A percentile compares a stretch with the other conserved stretches of the same genome.
Conservation (phyloP, 2,113 vertebrate genomes). For the Hippocampus guttulatus region DNA sequence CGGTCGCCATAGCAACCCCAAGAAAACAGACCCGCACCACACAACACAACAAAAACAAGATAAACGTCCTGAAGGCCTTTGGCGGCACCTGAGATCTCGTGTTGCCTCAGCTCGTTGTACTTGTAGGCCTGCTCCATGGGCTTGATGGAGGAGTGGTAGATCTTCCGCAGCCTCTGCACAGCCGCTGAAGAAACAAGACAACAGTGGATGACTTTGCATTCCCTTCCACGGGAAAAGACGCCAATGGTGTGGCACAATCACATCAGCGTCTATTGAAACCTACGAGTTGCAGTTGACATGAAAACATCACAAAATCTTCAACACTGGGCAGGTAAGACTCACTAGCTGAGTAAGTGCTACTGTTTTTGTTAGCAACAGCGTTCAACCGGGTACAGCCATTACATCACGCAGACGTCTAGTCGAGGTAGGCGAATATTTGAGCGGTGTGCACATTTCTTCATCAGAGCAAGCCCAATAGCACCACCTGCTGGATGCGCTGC, state of each 20-base stretch:
- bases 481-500: not conserved
- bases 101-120: slow-evolving; percentile 95
- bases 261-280: no score
- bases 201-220: no score
- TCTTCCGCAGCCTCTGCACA: slow-evolving; percentile 85
- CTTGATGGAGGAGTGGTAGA: slow-evolving; percentile 92
- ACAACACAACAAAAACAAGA: slow-evolving; percentile 21
- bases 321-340: no score
- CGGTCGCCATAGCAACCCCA: slow-evolving; percentile 44
- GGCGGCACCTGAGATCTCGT: slow-evolving; percentile 85
- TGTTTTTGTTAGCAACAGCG: no score
- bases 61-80: not conserved
- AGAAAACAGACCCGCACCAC: slow-evolving; percentile 12
- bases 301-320: no score
- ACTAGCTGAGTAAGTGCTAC: no score
- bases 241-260: no score
- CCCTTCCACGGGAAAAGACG: no score
- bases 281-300: no score
- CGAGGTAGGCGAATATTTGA: not conserved
- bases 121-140: slow-evolving; percentile 96
- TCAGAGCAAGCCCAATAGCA: not conserved
- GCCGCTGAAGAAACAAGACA: slow-evolving; percentile 65
- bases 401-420: not conserved
- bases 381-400: no score
- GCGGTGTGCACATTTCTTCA: not conserved